A percentile compares a stretch with the other conserved stretches of the same genome.
These are phyloP conservation scores for Siniperca chuatsi DNA, from an alignment of 2,113 vertebrate species.

Conservation along the genomic window DNA sequence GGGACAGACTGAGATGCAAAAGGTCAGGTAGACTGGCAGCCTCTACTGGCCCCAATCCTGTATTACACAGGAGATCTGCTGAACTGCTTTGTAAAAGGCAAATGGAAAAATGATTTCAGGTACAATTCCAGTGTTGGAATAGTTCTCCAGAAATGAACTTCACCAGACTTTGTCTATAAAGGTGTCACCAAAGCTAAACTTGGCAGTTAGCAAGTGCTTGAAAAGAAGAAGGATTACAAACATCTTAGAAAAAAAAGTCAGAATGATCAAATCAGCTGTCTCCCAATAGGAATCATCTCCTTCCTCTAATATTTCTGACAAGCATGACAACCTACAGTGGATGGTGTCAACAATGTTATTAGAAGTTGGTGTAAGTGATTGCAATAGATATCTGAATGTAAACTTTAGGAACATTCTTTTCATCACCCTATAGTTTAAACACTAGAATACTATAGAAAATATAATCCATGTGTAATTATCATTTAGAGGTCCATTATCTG, in stretches of 20 bases:
- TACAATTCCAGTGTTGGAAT: background rate
- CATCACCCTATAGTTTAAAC: background rate
- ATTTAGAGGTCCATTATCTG: background rate
- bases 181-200: background rate
- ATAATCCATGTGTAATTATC: background rate
- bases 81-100: background rate
- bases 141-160: background rate
- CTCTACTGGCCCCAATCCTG: constrained; percentile 5
- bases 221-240: background rate
- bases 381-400: background rate
- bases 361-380: background rate
- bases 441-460: background rate
- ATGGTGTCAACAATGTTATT: background rate
- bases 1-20: background rate
- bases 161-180: background rate
- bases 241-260: background rate
- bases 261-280: background rate
- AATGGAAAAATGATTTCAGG: background rate
- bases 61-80: background rate
- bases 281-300: background rate
- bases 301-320: background rate
- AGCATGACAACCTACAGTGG: background rate
- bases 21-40: constrained; percentile 19
- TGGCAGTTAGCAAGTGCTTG: background rate
- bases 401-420: background rate